Evolutionary conservation across 2,113 vertebrate species (phyloP), one percentile per base, ranked within the genome.

Genomic region (Oriolus oriolus): DNA sequence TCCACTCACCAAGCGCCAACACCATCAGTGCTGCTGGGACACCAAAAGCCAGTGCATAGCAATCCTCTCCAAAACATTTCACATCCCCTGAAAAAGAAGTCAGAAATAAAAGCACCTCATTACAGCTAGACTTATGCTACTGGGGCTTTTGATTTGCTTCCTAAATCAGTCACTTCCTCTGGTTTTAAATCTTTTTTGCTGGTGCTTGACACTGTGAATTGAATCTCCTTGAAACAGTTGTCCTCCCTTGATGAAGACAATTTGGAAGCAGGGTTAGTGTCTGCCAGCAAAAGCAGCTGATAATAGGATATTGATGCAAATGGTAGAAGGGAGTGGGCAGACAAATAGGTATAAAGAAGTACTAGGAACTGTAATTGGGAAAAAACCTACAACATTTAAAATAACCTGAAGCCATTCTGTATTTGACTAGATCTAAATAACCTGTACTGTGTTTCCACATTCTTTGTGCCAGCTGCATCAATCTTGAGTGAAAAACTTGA

Each of bases 21-120:
- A 99, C 69, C 99, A 99, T 99, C 90, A 99, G 97, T 83, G 93
- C 94, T 45, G 99, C 99, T 75, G 99, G 99, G 82, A 99, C 98
- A 5, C 99, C 99, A 87, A 99, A 99, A 87, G 99, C 99, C 96
- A 99, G 59, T 27, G 99, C 99, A 12, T 99, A 99, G 94, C 99
- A 99, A 93, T 99, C 99, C 13, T 96, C 97, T 17, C 98, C 99
- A 76, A 99, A 99, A 97, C 99, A 99, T 85, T 99, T 95, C 66
- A 99, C 99, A 71, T 99, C 98, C 68, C 99, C 99, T 99, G 97
- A 77, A 95, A 92, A 89, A 84, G 80, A 50, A 85, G 24, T 50
- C 75, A 91, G 49, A 87, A 95, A 93, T 52, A 80, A 89, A 92
- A 88, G n/a, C 37, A 87, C 35, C 45, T 89, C 42, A 70, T 90